A percentile compares a stretch with the other conserved stretches of the same genome.
Evolutionary conservation across 2,797 vertebrate genomes (phyloP).

Genomic region (Arnoldichthys spilopterus): DNA sequence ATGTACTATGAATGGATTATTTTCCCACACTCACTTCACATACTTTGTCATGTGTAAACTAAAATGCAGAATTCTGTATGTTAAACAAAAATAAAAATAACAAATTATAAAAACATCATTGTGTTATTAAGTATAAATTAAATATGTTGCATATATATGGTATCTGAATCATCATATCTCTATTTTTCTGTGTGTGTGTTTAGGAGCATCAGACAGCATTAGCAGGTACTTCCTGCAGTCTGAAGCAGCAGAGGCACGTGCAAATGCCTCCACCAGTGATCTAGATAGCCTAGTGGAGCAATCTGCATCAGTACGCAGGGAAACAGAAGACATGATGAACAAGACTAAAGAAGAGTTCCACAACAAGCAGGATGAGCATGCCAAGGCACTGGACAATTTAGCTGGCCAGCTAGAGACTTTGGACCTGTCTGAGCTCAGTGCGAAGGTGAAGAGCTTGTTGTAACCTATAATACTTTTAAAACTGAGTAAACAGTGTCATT

Average conservation of each 20-base stretch:
- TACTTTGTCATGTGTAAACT: not conserved
- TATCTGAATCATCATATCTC: too few species aligned
- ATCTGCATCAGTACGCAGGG: slow-evolving; percentile 75
- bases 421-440: slow-evolving; percentile 84
- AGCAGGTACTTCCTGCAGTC: slow-evolving; percentile 90
- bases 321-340: slow-evolving; percentile 84
- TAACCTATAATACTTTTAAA: not conserved
- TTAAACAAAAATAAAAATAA: not conserved
- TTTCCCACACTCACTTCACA: not conserved
- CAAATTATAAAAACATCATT: not conserved
- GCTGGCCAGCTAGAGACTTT: slow-evolving; percentile 90
- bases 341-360: slow-evolving; percentile 79
- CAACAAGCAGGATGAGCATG: slow-evolving; percentile 83
- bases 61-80: not conserved
- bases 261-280: slow-evolving; percentile 83
- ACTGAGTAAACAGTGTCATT: not conserved
- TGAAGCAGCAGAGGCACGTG: slow-evolving; percentile 83
- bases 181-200: slow-evolving; percentile 28
- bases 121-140: too few species aligned
- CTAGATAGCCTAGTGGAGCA: slow-evolving; percentile 75
- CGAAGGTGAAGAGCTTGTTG: slow-evolving; percentile 78
- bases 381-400: slow-evolving; percentile 87
- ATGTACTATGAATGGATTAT: not conserved
- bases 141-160: too few species aligned
- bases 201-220: slow-evolving; percentile 91